Evolutionary conservation across 2,113 vertebrate species (phyloP).

Genomic region (Ellobius talpinus): DNA sequence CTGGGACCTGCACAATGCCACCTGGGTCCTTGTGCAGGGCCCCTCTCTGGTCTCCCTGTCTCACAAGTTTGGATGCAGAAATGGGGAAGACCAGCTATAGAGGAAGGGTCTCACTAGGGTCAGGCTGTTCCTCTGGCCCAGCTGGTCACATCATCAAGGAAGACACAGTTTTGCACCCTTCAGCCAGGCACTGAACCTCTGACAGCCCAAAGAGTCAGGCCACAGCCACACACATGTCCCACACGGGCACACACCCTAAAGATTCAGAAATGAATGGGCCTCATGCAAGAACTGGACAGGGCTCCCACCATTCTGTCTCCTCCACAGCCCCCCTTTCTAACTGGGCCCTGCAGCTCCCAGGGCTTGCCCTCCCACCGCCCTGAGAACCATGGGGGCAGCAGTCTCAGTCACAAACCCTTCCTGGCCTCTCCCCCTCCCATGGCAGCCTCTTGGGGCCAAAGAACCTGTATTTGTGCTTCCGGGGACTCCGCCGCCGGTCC

Average conservation of each 20-base stretch:
- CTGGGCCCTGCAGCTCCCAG: not conserved
- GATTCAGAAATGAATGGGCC: not conserved
- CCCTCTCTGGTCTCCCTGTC: not conserved
- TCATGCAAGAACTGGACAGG: not conserved
- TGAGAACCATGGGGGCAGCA: not conserved
- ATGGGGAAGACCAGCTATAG: not conserved
- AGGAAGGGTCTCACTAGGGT: not conserved
- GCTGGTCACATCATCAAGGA: not conserved
- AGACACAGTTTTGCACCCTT: not conserved
- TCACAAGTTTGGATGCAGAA: not conserved
- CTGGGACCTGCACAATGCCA: not conserved
- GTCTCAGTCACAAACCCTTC: not conserved
- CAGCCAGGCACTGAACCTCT: not conserved
- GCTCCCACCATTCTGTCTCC: not conserved
- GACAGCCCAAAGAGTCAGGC: not conserved
- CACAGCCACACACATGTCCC: not conserved
- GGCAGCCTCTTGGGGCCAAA: conserved; percentile 47
- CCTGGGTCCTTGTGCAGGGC: not conserved
- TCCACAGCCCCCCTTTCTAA: not conserved
- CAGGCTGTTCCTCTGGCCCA: not conserved
- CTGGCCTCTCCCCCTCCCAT: conserved; percentile 28
- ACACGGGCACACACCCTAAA: not conserved
- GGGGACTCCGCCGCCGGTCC: conserved; percentile 96
- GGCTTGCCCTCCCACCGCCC: not conserved
- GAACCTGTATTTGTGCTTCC: conserved; percentile 99